Conservation (phyloP, 1,140 invertebrate genomes). For the Lamellibrachia luymesi region DNA sequence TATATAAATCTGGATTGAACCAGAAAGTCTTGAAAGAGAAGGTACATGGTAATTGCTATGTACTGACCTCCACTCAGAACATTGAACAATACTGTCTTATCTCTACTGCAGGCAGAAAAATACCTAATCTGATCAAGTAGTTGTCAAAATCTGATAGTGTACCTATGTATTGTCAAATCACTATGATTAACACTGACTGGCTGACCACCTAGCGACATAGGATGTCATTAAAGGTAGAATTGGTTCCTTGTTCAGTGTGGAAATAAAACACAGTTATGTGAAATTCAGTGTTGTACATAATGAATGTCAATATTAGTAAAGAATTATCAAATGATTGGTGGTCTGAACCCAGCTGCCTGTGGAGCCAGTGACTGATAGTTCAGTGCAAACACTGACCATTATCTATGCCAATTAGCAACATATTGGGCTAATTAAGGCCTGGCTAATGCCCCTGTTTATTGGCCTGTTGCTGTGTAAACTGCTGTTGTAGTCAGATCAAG, state of each 20-base stretch:
- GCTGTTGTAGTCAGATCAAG: not conserved
- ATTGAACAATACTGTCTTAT: not conserved
- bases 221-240: not conserved
- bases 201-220: not conserved
- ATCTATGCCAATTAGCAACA: not conserved
- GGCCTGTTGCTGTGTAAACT: not conserved
- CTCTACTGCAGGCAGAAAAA: not conserved
- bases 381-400: not conserved
- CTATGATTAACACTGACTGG: not conserved
- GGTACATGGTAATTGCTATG: not conserved
- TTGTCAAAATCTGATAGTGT: not conserved
- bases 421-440: not conserved
- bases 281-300: too few relatives aligned
- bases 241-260: not conserved
- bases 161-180: not conserved
- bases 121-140: not conserved
- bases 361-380: not conserved
- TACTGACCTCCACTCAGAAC: not conserved
- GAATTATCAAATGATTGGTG: not conserved
- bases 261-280: too few relatives aligned
- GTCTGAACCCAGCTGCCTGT: not conserved
- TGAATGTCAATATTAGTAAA: too few relatives aligned
- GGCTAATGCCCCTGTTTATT: constrained; percentile 4
- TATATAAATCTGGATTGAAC: not conserved
- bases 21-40: not conserved